Conservation (phyloP, 2,888 invertebrate species). For the Aplocera efformata region DNA sequence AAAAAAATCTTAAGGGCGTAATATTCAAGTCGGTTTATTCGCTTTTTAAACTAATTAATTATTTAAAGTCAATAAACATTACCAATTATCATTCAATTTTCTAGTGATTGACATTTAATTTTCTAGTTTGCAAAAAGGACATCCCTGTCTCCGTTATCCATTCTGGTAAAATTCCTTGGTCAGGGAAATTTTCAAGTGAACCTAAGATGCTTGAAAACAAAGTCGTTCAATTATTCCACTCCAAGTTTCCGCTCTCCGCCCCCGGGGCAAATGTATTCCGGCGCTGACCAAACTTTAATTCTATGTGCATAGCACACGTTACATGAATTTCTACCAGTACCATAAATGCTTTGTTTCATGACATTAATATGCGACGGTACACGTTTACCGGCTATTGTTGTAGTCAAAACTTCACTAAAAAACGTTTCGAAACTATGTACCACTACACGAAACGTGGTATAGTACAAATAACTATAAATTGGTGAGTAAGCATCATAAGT, state of each 20-base stretch:
- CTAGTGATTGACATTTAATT: too few species aligned
- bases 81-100: too few species aligned
- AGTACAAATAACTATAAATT: too few species aligned
- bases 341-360: slow-evolving; percentile 51
- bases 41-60: too few species aligned
- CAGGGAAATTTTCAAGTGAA: too few species aligned
- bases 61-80: too few species aligned
- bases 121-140: too few species aligned
- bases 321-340: slow-evolving; percentile 43
- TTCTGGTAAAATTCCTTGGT: too few species aligned
- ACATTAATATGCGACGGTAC: slow-evolving; percentile 42
- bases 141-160: too few species aligned
- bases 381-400: slow-evolving; percentile 34
- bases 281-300: slow-evolving; percentile 48
- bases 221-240: slow-evolving; percentile 4
- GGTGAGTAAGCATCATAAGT: too few species aligned
- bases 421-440: slow-evolving; percentile 19
- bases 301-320: slow-evolving; percentile 48
- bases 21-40: too few species aligned
- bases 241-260: slow-evolving; percentile 28
- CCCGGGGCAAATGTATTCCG: slow-evolving; percentile 50
- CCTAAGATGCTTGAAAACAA: slow-evolving; percentile 4
- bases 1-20: too few species aligned
- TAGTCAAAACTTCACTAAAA: slow-evolving; percentile 10
- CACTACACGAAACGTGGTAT: not conserved